These are phyloP conservation scores for Trididemnum clinides DNA, from an alignment of 23 tunicate genomes.

Conservation along the genomic window DNA sequence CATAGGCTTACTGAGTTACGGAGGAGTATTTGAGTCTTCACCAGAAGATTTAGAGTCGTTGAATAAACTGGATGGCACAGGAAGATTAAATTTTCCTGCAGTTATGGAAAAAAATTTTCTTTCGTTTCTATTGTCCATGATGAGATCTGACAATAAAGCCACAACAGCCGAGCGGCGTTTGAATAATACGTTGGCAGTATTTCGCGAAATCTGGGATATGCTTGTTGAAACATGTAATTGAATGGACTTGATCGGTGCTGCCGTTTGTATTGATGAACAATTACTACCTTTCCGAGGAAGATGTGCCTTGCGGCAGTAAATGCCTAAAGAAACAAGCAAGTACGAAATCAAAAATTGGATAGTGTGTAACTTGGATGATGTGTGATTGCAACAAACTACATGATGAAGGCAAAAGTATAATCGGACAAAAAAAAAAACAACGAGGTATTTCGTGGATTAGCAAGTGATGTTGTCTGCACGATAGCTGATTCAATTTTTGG, in stretches of 20 bases:
- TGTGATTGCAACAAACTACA: background rate
- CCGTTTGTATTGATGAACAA: background rate
- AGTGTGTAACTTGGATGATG: background rate
- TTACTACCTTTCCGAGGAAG: background rate
- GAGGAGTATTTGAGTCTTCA: background rate
- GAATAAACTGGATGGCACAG: background rate
- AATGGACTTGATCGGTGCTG: background rate
- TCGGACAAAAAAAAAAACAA: background rate
- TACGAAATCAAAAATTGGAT: background rate
- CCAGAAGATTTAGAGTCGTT: background rate
- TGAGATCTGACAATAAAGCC: background rate
- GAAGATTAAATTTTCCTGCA: background rate
- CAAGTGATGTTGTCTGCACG: no score
- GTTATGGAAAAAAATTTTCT: no score
- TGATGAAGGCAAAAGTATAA: background rate
- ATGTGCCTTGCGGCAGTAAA: no score
- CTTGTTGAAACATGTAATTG: background rate
- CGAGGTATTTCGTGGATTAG: no score
- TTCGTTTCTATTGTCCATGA: no score
- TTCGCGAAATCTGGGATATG: background rate
- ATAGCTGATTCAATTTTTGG: no score
- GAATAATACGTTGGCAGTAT: background rate
- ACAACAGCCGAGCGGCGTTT: background rate
- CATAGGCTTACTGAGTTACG: background rate
- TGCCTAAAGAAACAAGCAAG: background rate